These are phyloP conservation scores for Thermophis baileyi DNA, from an alignment of 2,113 vertebrate species.

Conservation along the genomic window DNA sequence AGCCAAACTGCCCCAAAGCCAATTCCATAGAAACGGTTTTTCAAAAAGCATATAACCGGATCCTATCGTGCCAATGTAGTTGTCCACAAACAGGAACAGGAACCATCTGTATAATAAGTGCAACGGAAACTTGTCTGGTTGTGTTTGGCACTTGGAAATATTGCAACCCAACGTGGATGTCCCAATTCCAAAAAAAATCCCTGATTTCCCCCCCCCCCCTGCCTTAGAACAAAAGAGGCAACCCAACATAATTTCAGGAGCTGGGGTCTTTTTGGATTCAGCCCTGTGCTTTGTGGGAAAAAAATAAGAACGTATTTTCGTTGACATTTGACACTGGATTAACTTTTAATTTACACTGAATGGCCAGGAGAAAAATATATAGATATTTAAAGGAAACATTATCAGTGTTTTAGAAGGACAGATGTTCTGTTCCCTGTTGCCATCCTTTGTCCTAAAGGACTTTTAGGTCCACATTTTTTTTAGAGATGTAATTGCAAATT, in stretches of 20 bases:
- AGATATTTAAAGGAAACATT: neutral
- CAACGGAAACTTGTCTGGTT: neutral
- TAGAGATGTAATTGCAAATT: neutral
- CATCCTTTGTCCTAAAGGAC: neutral
- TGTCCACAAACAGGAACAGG: neutral
- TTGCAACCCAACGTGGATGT: neutral
- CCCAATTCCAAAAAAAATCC: neutral
- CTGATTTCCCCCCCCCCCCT: neutral
- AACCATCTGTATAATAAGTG: neutral
- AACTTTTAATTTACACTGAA: neutral
- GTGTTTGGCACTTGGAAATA: neutral
- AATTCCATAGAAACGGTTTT: neutral
- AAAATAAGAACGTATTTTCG: neutral
- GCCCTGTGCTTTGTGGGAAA: neutral
- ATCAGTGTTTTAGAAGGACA: neutral
- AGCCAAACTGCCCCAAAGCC: neutral
- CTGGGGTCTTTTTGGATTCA: neutral
- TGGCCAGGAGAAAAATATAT: neutral
- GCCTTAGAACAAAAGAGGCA: neutral
- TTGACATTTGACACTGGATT: neutral
- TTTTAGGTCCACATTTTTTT: neutral
- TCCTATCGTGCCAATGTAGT: neutral
- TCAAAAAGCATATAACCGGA: neutral
- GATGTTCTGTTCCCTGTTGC: conserved; percentile 1
- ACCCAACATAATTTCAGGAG: neutral